Conservation (phyloP, 2,888 invertebrate genomes). For the Druceiella hillmani region DNA sequence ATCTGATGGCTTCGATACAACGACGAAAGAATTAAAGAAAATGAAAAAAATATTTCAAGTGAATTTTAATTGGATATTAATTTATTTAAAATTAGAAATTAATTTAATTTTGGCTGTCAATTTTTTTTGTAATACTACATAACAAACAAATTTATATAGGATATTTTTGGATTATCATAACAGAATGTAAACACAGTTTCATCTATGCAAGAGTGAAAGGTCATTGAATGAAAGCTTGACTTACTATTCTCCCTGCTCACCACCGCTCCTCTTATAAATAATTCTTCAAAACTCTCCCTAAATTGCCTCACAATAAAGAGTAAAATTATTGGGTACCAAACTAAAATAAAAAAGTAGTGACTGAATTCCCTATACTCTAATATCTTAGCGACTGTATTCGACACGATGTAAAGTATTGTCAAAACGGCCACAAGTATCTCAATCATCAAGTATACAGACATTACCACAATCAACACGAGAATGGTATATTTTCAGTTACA, state of each 20-base stretch:
- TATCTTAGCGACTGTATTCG: constrained; percentile 64
- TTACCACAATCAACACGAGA: constrained; percentile 81
- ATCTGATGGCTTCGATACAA: too few species aligned
- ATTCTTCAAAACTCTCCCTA: constrained; percentile 85
- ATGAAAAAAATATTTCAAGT: too few species aligned
- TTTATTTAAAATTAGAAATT: too few species aligned
- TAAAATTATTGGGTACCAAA: constrained; percentile 93
- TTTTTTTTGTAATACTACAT: too few species aligned
- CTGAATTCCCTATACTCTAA: constrained; percentile 71
- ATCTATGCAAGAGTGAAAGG: constrained; percentile 76
- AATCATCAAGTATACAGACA: constrained; percentile 75
- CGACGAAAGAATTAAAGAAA: too few species aligned
- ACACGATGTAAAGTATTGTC: constrained; percentile 77
- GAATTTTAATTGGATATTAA: too few species aligned
- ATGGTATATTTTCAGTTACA: constrained; percentile 82
- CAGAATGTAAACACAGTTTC: constrained; percentile 70
- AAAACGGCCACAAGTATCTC: constrained; percentile 82
- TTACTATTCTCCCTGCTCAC: constrained; percentile 61
- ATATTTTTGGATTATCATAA: too few species aligned
- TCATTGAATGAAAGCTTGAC: constrained; percentile 73
- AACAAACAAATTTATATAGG: too few species aligned
- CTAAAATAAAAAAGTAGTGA: constrained; percentile 84
- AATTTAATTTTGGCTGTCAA: too few species aligned
- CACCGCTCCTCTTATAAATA: constrained; percentile 63
- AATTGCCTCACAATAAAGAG: constrained; percentile 93